A percentile compares a stretch with the other conserved stretches of the same genome.
Conservation (phyloP, 2,113 vertebrate genomes). For the Pongo abelii region DNA sequence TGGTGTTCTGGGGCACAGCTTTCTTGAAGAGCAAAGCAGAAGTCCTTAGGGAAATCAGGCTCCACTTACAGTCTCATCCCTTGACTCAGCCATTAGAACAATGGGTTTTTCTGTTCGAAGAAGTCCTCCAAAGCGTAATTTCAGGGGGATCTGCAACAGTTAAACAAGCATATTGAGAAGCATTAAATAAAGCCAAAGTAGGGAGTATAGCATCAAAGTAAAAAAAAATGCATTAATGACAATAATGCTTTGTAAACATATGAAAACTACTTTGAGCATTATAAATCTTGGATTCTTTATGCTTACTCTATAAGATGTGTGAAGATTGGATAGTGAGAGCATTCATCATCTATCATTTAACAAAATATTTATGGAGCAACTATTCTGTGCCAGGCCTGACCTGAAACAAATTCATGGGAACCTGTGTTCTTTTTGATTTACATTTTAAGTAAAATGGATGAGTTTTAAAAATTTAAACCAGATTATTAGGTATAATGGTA, state of each 20-base stretch:
- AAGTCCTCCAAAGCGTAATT: slow-evolving; percentile 23
- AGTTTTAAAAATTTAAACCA: neutral
- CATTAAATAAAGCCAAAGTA: slow-evolving; percentile 28
- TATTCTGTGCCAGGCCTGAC: neutral
- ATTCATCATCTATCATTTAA: neutral
- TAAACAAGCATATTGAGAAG: neutral
- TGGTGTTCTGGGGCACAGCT: neutral
- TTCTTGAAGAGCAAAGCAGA: neutral
- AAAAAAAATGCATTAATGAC: neutral
- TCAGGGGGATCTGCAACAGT: slow-evolving; percentile 63
- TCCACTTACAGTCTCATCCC: neutral
- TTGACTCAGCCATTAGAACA: slow-evolving; percentile 49
- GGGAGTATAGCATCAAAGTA: neutral
- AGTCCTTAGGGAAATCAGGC: neutral
- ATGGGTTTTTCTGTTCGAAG: slow-evolving; percentile 60
- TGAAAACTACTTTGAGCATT: slow-evolving; percentile 1
- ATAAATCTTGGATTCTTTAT: neutral
- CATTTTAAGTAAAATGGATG: neutral
- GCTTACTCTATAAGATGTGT: neutral
- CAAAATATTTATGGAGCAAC: neutral
- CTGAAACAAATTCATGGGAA: neutral
- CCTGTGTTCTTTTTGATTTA: neutral
- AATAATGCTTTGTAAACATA: neutral
- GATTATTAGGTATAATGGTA: neutral
- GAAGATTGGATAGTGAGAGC: neutral